A percentile compares a stretch with the other conserved stretches of the same genome.
Evolutionary conservation across 1,140 invertebrate species (phyloP).

Genomic region (Epicauta chinensis): DNA sequence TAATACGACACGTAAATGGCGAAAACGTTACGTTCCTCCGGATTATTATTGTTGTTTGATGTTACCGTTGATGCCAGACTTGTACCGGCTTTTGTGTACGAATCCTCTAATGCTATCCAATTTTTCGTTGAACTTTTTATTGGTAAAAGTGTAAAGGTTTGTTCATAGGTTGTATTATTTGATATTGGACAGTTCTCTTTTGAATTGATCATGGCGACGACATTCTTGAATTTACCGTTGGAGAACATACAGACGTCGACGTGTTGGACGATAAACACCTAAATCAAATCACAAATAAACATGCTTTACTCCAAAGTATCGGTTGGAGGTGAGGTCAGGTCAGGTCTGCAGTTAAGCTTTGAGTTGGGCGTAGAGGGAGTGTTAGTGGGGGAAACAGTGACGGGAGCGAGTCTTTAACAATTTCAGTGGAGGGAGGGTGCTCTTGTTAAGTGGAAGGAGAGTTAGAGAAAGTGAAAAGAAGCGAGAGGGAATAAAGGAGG

Average conservation of each 20-base stretch:
- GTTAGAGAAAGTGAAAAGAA: too few relatives aligned
- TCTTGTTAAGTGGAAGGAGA: too few relatives aligned
- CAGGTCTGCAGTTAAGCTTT: too few relatives aligned
- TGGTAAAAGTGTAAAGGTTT: conserved; percentile 60
- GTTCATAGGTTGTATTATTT: conserved; percentile 54
- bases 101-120: conserved; percentile 76
- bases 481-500: too few relatives aligned
- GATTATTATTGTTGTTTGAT: conserved; percentile 46
- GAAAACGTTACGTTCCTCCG: conserved; percentile 62
- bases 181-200: conserved; percentile 59
- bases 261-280: conserved; percentile 88
- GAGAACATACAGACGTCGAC: conserved; percentile 99
- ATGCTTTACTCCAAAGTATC: too few relatives aligned
- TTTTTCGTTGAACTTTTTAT: conserved; percentile 72
- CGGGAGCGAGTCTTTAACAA: too few relatives aligned
- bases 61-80: conserved; percentile 64
- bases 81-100: conserved; percentile 60
- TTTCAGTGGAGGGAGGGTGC: too few relatives aligned
- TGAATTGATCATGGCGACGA: conserved; percentile 81
- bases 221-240: conserved; percentile 98
- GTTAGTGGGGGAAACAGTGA: too few relatives aligned
- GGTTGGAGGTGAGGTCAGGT: too few relatives aligned
- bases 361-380: too few relatives aligned
- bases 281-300: background rate
- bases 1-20: conserved; percentile 87